Evolutionary conservation across 1,140 invertebrate species (phyloP).

Genomic region (Drosophila leontia): DNA sequence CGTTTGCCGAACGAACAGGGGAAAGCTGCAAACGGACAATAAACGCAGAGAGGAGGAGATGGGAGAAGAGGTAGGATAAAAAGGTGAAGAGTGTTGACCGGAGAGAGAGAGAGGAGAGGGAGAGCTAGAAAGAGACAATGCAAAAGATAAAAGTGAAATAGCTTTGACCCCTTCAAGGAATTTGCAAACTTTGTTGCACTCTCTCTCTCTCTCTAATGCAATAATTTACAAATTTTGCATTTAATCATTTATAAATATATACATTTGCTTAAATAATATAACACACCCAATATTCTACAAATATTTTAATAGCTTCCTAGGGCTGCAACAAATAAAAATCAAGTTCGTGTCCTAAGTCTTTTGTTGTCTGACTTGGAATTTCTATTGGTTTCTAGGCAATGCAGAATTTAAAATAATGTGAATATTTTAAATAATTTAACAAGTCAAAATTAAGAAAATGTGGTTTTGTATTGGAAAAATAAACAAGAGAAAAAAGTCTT

Average conservation of each 20-base stretch:
- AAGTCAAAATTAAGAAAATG: neutral
- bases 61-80: neutral
- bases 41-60: conserved; percentile 1
- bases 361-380: neutral
- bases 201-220: conserved; percentile 6
- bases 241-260: too few relatives aligned
- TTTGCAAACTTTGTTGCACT: conserved; percentile 9
- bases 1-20: conserved; percentile 50
- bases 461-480: neutral
- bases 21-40: conserved; percentile 49
- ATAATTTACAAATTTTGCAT: neutral
- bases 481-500: too few relatives aligned
- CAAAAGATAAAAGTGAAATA: conserved; percentile 19
- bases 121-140: conserved; percentile 16
- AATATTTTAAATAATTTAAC: neutral
- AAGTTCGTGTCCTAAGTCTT: conserved; percentile 8
- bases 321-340: neutral
- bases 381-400: neutral
- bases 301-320: neutral
- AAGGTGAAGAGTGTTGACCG: conserved; percentile 2
- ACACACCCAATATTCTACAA: neutral
- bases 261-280: too few relatives aligned
- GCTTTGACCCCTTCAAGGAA: conserved; percentile 47
- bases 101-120: neutral
- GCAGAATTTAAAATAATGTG: neutral